A percentile compares a stretch with the other conserved stretches of the same genome.
Conservation (phyloP, 1,140 invertebrate genomes). For the Tenebrio molitor region DNA sequence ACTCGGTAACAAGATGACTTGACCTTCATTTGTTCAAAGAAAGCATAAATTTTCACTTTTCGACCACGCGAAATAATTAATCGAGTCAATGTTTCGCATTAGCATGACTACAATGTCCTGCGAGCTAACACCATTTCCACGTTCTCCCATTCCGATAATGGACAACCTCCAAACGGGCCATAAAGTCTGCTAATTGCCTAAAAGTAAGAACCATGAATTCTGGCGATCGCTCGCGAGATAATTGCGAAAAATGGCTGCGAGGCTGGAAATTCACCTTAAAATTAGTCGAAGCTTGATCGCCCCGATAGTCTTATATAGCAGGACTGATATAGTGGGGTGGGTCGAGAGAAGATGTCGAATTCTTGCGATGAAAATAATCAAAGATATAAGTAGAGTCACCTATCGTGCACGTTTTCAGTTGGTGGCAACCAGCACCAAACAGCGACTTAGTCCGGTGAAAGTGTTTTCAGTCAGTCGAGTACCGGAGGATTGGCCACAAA, state of each 20-base stretch:
- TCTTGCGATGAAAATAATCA: constrained; percentile 45
- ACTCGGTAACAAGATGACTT: not conserved
- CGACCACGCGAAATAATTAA: not conserved
- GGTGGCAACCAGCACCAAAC: constrained; percentile 43
- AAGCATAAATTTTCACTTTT: not conserved
- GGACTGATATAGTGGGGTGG: not conserved
- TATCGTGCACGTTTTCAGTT: constrained; percentile 59
- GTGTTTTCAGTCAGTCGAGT: constrained; percentile 51
- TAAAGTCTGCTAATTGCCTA: not conserved
- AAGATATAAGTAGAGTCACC: constrained; percentile 65
- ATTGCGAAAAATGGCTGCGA: too few species aligned
- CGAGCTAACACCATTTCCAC: too few species aligned
- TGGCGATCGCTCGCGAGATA: too few species aligned
- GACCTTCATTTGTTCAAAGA: not conserved
- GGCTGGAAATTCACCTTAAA: too few species aligned
- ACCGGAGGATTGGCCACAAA: constrained; percentile 55
- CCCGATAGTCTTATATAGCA: not conserved
- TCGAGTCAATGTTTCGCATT: not conserved
- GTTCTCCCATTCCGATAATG: not conserved
- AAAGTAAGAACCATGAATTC: too few species aligned
- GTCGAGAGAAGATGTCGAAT: constrained; percentile 16
- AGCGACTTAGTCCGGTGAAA: constrained; percentile 59
- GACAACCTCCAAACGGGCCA: not conserved
- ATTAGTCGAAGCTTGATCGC: too few species aligned
- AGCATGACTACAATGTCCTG: not conserved